phyloP scores from a whole-genome alignment of 2,888 invertebrate species.

The Mongoloraphidia duomilia region DNA sequence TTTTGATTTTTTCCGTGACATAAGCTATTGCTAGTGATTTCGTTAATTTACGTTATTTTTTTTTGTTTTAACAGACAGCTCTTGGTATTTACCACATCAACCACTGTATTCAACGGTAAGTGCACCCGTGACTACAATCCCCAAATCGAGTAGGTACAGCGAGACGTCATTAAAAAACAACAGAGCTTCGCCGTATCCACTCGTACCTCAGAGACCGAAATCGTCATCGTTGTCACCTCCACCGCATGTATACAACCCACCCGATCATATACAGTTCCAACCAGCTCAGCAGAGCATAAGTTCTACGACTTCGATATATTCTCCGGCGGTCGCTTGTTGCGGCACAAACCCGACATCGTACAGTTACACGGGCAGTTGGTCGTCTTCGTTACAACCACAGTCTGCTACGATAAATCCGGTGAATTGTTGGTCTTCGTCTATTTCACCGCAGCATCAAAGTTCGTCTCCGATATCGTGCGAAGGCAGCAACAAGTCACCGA shows the following conservation, averaged over 20 bases:
- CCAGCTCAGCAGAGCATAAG: constrained; percentile 19
- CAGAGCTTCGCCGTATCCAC: constrained; percentile 29
- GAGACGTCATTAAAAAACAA: constrained; percentile 18
- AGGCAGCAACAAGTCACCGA: constrained; percentile 27
- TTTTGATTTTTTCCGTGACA: too few relatives aligned
- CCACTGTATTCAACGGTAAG: constrained; percentile 26
- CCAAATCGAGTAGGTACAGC: constrained; percentile 22
- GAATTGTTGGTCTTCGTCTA: constrained; percentile 32
- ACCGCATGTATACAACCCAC: constrained; percentile 29
- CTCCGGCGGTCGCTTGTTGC: constrained; percentile 16
- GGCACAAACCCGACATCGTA: constrained; percentile 22
- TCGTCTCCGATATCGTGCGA: constrained; percentile 19
- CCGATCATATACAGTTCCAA: constrained; percentile 29
- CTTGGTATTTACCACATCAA: constrained; percentile 32
- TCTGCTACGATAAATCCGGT: constrained; percentile 25
- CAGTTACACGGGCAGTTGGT: constrained; percentile 21
- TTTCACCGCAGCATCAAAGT: constrained; percentile 27
- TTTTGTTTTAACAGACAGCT: constrained; percentile 25
- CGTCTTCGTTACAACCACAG: constrained; percentile 26
- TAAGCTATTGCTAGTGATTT: not conserved
- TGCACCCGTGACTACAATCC: constrained; percentile 23
- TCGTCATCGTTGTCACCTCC: constrained; percentile 29
- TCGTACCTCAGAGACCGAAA: constrained; percentile 24
- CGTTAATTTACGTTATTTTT: not conserved
- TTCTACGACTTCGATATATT: constrained; percentile 1